Conservation (phyloP, 53 echinoderm and acorn worm genomes). For the Astropecten irregularis region DNA sequence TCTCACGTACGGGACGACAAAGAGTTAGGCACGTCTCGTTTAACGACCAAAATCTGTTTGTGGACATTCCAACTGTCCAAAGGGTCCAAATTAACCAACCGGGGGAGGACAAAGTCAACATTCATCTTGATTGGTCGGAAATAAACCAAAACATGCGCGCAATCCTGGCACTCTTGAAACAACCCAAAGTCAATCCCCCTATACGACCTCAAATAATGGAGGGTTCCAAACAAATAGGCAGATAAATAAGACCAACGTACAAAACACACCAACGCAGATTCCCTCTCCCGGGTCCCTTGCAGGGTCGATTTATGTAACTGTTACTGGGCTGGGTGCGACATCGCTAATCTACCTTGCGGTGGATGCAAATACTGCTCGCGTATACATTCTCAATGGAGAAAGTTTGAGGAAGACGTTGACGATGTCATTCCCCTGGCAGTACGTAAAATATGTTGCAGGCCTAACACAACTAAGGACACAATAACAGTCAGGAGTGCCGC, state of each 20-base stretch:
- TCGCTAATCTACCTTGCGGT: neutral
- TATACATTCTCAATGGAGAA: neutral
- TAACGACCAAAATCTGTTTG: neutral
- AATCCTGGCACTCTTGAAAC: too few species aligned
- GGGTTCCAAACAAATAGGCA: neutral
- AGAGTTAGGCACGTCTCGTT: neutral
- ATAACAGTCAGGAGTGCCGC: too few species aligned
- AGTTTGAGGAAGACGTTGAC: constrained; percentile 1
- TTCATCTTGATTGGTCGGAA: too few species aligned
- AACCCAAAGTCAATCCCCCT: too few species aligned
- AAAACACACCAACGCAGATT: neutral
- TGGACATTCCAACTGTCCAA: neutral
- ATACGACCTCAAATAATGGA: neutral
- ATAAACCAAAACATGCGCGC: too few species aligned
- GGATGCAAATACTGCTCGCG: neutral
- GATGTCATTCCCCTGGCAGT: neutral
- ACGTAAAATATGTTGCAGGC: neutral
- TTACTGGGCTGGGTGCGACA: too few species aligned
- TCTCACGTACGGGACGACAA: neutral
- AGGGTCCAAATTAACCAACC: too few species aligned
- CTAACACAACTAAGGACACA: too few species aligned
- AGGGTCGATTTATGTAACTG: too few species aligned
- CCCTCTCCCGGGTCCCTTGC: neutral
- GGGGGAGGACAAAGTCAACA: too few species aligned
- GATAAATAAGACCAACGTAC: neutral